Percentiles rank a stretch among this genome's conserved stretches.
phyloP scores from a whole-genome alignment of 1,140 invertebrate genomes.

The Bombus balteatus region DNA sequence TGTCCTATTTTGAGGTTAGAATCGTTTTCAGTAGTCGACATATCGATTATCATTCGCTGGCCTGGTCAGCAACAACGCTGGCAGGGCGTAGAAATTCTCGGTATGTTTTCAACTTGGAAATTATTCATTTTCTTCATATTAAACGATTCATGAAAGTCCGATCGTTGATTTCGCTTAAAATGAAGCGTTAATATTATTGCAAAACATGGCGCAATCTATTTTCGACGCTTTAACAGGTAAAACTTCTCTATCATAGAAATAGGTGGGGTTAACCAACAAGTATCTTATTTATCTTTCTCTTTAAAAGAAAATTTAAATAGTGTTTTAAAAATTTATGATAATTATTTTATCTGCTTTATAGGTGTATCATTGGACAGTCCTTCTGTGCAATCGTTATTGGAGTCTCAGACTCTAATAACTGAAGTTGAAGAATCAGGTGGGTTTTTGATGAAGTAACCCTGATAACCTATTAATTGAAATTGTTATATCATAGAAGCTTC shows the following conservation, averaged over 20 bases:
- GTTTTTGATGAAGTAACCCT: constrained; percentile 7
- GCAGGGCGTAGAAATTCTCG: constrained; percentile 55
- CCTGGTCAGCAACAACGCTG: constrained; percentile 61
- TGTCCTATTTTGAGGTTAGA: constrained; percentile 47
- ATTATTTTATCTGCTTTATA: constrained; percentile 54
- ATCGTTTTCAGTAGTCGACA: constrained; percentile 53
- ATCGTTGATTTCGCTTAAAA: constrained; percentile 53
- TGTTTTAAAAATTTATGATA: neutral
- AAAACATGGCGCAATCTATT: constrained; percentile 78
- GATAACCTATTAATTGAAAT: constrained; percentile 17
- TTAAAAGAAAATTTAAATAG: constrained; percentile 22
- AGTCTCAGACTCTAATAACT: constrained; percentile 77
- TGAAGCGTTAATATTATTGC: constrained; percentile 48
- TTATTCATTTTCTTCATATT: constrained; percentile 54
- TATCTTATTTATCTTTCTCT: constrained; percentile 38
- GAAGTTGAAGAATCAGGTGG: constrained; percentile 79
- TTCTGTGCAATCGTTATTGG: constrained; percentile 79
- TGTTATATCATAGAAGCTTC: neutral
- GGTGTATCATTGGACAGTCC: constrained; percentile 79
- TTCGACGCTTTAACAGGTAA: constrained; percentile 80
- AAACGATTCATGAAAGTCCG: constrained; percentile 48
- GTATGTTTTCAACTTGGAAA: constrained; percentile 65
- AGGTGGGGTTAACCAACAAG: constrained; percentile 60
- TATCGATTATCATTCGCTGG: constrained; percentile 63
- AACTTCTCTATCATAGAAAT: constrained; percentile 38